Percentiles rank a stretch among this genome's conserved stretches.
Evolutionary conservation across 2,797 vertebrate species (phyloP).

Genomic region (Agapornis canus): DNA sequence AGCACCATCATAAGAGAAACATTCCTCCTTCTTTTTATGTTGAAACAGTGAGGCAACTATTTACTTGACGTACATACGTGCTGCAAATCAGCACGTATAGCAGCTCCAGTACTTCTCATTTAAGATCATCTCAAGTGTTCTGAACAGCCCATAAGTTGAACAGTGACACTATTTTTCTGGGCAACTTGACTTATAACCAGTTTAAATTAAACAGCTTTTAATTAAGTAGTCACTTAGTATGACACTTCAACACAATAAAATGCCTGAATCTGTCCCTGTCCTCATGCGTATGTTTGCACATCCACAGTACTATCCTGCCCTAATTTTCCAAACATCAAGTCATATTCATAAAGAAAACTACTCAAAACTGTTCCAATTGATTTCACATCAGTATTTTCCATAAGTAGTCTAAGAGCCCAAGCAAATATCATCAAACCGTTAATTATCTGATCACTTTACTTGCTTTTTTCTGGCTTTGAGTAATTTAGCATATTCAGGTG

Average conservation of each 20-base stretch:
- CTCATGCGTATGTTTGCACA: background rate
- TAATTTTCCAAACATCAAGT: background rate
- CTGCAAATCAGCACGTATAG: background rate
- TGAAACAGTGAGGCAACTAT: background rate
- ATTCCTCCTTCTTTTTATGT: background rate
- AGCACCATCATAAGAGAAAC: background rate
- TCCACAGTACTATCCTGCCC: background rate
- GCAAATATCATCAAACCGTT: background rate
- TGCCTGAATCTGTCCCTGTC: background rate
- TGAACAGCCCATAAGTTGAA: background rate
- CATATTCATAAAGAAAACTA: background rate
- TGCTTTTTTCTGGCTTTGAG: background rate
- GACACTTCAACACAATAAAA: background rate
- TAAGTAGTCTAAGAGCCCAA: background rate
- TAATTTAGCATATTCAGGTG: background rate
- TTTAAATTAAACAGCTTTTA: background rate
- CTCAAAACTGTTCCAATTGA: background rate
- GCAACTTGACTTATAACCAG: background rate
- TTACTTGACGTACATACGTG: background rate
- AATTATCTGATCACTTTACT: background rate
- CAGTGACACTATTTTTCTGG: background rate
- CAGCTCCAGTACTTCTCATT: background rate
- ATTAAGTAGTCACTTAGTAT: background rate
- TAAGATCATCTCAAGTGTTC: background rate
- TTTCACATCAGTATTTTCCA: background rate